Percentiles rank a stretch among this genome's conserved stretches.
Evolutionary conservation across 2,797 vertebrate genomes (phyloP).

Genomic region (Pygocentrus nattereri): DNA sequence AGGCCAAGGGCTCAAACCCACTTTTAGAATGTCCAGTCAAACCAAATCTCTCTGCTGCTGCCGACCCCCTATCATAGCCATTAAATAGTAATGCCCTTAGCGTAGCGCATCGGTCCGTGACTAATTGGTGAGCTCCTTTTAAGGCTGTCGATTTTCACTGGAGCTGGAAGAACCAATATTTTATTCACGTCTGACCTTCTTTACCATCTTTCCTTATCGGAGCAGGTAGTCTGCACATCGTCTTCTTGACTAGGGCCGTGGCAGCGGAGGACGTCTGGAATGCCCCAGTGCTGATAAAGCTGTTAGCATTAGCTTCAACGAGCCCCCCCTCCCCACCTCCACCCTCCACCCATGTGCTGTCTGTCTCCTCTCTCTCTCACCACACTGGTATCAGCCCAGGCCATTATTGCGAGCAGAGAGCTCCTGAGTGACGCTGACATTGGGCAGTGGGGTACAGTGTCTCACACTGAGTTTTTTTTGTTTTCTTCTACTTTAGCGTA

Average conservation of each 20-base stretch:
- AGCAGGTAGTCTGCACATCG: slow-evolving; percentile 62
- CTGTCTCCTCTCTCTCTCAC: slow-evolving; percentile 64
- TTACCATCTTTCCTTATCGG: slow-evolving; percentile 59
- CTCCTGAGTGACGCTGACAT: slow-evolving; percentile 68
- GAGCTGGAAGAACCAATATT: slow-evolving; percentile 54
- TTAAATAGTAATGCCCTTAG: slow-evolving; percentile 56
- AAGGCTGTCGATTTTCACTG: slow-evolving; percentile 13
- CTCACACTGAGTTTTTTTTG: slow-evolving; percentile 49
- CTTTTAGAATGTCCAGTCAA: background rate
- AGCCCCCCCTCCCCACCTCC: slow-evolving; percentile 59
- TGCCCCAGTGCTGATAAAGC: slow-evolving; percentile 62
- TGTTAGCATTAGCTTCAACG: slow-evolving; percentile 60
- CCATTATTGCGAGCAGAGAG: slow-evolving; percentile 44
- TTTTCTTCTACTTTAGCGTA: slow-evolving; percentile 15
- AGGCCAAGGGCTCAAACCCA: background rate
- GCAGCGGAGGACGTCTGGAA: slow-evolving; percentile 54
- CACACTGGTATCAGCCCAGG: slow-evolving; percentile 49
- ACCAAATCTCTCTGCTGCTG: slow-evolving; percentile 30
- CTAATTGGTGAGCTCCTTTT: slow-evolving; percentile 61
- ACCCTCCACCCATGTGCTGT: slow-evolving; percentile 26
- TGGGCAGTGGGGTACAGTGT: slow-evolving; percentile 62
- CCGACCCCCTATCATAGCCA: slow-evolving; percentile 52
- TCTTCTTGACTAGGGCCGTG: slow-evolving; percentile 53
- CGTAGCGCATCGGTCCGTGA: slow-evolving; percentile 59
- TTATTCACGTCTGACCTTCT: slow-evolving; percentile 76